Evolutionary conservation across 2,113 vertebrate species (phyloP).

Genomic region (Vimba vimba): DNA sequence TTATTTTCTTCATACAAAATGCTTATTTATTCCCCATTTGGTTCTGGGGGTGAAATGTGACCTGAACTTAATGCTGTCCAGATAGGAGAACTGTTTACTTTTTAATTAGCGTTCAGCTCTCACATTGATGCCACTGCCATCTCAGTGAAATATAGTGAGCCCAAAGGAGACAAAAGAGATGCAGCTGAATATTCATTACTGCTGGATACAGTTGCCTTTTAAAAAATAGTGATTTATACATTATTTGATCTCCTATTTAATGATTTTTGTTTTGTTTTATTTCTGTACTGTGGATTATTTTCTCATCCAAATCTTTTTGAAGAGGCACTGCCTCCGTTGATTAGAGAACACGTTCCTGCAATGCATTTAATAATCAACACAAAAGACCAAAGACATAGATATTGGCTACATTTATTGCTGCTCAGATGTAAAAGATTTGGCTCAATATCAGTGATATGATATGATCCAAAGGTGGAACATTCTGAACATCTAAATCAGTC

Average conservation of each 20-base stretch:
- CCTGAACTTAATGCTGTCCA: background rate
- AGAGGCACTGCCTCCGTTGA: background rate
- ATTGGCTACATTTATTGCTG: background rate
- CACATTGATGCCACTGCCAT: background rate
- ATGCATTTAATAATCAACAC: background rate
- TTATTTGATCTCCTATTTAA: background rate
- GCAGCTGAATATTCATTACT: background rate
- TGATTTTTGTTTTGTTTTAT: background rate
- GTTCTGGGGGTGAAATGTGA: background rate
- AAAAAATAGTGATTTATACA: background rate
- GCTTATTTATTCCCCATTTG: background rate
- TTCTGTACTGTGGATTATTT: background rate
- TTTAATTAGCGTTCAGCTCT: background rate
- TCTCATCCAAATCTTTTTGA: background rate
- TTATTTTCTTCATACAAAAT: background rate
- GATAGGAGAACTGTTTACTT: background rate
- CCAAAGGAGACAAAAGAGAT: background rate
- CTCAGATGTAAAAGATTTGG: background rate
- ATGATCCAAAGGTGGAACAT: background rate
- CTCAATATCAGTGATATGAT: background rate
- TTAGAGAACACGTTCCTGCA: background rate
- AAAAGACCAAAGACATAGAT: background rate
- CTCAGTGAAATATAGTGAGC: background rate
- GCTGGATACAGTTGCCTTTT: background rate
- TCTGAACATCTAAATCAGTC: constrained; percentile 16